Evolutionary conservation across 2,113 vertebrate genomes (phyloP).

Genomic region (Lipotes vexillifer): DNA sequence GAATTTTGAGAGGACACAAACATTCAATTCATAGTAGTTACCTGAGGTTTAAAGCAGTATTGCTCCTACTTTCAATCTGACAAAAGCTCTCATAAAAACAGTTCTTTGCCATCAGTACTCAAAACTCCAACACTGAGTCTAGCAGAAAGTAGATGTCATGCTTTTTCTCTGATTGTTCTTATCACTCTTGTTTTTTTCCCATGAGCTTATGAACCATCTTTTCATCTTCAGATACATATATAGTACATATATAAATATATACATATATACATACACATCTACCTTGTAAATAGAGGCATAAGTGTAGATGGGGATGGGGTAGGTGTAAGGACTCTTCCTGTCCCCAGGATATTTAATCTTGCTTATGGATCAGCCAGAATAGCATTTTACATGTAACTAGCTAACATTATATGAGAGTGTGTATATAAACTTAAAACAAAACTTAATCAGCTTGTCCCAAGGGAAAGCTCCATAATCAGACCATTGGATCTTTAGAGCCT

Average conservation of each 20-base stretch:
- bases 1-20: neutral
- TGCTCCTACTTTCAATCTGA: neutral
- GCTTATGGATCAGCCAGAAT: neutral
- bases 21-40: neutral
- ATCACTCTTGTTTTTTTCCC: neutral
- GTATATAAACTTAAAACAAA: neutral
- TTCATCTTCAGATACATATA: neutral
- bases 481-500: neutral
- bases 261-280: neutral
- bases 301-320: no score
- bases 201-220: neutral
- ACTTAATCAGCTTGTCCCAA: neutral
- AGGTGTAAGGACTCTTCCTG: neutral
- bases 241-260: neutral
- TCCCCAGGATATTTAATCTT: neutral
- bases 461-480: neutral
- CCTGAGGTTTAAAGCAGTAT: neutral
- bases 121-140: accelerated
- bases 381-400: neutral
- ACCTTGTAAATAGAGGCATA: neutral
- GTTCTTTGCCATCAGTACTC: neutral
- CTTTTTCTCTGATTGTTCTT: neutral
- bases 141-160: neutral
- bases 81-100: neutral
- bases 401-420: neutral